phyloP scores from a whole-genome alignment of 2,797 vertebrate species.

The Sebastes steindachneri region DNA sequence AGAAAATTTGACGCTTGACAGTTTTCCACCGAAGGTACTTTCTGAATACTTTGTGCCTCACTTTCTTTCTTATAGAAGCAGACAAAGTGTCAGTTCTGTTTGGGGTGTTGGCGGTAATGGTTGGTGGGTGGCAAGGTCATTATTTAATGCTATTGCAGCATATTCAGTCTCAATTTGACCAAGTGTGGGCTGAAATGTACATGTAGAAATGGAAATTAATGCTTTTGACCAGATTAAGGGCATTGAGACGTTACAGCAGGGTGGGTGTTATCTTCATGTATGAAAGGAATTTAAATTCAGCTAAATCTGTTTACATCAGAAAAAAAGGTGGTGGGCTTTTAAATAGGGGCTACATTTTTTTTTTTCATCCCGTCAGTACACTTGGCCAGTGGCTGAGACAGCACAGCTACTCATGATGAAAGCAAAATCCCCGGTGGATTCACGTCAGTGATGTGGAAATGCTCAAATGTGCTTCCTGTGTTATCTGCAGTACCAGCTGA shows the following conservation, averaged over 20 bases:
- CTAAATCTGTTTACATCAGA: not conserved
- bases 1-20: conserved; percentile 69
- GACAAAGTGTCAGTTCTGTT: not conserved
- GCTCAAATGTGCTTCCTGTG: conserved; percentile 45
- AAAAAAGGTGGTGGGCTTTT: conserved; percentile 11
- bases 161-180: conserved; percentile 32
- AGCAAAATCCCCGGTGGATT: conserved; percentile 43
- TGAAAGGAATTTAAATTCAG: conserved; percentile 43
- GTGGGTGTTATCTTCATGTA: not conserved
- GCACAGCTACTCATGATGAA: conserved; percentile 45
- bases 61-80: conserved; percentile 19
- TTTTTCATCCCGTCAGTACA: conserved; percentile 8
- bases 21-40: conserved; percentile 50
- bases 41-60: conserved; percentile 27
- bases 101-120: conserved; percentile 8
- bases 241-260: conserved; percentile 11
- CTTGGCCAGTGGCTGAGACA: conserved; percentile 20
- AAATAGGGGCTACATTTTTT: not conserved
- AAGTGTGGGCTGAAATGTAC: conserved; percentile 32
- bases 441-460: conserved; percentile 50
- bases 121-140: conserved; percentile 33
- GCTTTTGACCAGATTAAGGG: conserved; percentile 19
- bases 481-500: conserved; percentile 59
- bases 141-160: conserved; percentile 26
- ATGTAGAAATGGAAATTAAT: conserved; percentile 37